phyloP scores from a whole-genome alignment of 1,140 invertebrate genomes.

The Brachionus rubens region DNA sequence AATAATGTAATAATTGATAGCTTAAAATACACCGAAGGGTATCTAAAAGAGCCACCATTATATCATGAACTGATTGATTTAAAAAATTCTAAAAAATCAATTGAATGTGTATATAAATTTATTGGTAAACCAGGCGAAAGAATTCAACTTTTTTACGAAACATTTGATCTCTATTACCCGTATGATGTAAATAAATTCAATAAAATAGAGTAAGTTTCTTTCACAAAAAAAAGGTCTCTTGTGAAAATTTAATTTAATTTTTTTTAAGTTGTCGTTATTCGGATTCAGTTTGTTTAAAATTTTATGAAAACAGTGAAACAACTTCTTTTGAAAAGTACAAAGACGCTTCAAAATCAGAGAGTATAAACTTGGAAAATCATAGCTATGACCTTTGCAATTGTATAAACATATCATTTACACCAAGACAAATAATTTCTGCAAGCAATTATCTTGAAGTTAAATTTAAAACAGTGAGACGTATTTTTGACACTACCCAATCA shows the following conservation, averaged over 20 bases:
- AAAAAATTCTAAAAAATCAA: background rate
- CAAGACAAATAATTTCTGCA: conserved; percentile 42
- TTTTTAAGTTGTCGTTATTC: conserved; percentile 32
- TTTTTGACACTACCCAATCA: background rate
- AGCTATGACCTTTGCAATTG: conserved; percentile 45
- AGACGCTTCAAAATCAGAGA: background rate
- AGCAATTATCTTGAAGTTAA: conserved; percentile 27
- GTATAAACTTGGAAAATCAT: background rate
- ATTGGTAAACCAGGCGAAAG: conserved; percentile 22
- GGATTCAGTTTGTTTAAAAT: conserved; percentile 39
- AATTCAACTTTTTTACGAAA: conserved; percentile 26
- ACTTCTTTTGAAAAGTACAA: background rate
- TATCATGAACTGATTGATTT: conserved; percentile 14
- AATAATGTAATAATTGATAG: conserved; percentile 1
- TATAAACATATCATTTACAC: conserved; percentile 46
- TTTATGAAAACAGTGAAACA: background rate
- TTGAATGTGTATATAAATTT: conserved; percentile 42
- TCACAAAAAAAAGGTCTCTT: background rate
- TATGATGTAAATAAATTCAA: conserved; percentile 45
- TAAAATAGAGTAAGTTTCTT: conserved; percentile 38
- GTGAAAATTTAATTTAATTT: background rate
- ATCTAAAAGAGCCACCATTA: conserved; percentile 23
- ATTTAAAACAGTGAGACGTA: background rate
- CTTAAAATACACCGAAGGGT: background rate
- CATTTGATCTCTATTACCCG: conserved; percentile 38